These are phyloP conservation scores for Eilema sororculum DNA, from an alignment of 2,888 invertebrate species.

Conservation along the genomic window DNA sequence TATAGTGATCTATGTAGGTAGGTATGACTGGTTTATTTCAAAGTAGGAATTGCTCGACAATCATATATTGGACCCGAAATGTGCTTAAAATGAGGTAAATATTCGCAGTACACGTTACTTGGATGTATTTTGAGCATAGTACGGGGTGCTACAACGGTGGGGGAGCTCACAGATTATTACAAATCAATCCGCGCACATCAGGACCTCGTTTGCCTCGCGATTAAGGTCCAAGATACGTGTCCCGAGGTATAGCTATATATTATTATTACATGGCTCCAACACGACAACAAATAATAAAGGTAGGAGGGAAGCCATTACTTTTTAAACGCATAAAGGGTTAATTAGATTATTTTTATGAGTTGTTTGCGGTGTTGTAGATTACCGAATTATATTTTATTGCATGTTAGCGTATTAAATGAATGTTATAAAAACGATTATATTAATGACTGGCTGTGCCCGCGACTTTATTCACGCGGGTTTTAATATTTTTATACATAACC, in stretches of 20 bases:
- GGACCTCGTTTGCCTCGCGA: too few species aligned
- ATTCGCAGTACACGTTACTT: too few species aligned
- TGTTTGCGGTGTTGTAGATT: neutral
- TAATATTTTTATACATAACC: neutral
- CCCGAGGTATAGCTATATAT: too few species aligned
- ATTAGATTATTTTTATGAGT: constrained; percentile 4
- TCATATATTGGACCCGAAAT: too few species aligned
- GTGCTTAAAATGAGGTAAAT: too few species aligned
- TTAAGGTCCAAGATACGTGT: too few species aligned
- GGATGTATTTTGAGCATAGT: too few species aligned
- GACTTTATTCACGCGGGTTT: neutral
- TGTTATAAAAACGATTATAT: neutral
- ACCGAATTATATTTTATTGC: constrained; percentile 4
- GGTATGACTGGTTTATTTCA: neutral
- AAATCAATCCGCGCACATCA: too few species aligned
- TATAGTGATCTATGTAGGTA: too few species aligned
- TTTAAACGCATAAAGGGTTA: neutral
- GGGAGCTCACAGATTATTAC: too few species aligned
- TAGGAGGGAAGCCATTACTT: neutral
- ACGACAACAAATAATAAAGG: neutral
- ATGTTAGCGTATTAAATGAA: neutral
- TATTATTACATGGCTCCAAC: neutral
- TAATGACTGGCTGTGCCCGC: neutral
- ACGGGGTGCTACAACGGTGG: too few species aligned
- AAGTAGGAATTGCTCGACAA: too few species aligned